Evolutionary conservation across 1,140 invertebrate species (phyloP), one percentile per base, ranked within the genome.

Genomic region (Monochamus saltuarius): DNA sequence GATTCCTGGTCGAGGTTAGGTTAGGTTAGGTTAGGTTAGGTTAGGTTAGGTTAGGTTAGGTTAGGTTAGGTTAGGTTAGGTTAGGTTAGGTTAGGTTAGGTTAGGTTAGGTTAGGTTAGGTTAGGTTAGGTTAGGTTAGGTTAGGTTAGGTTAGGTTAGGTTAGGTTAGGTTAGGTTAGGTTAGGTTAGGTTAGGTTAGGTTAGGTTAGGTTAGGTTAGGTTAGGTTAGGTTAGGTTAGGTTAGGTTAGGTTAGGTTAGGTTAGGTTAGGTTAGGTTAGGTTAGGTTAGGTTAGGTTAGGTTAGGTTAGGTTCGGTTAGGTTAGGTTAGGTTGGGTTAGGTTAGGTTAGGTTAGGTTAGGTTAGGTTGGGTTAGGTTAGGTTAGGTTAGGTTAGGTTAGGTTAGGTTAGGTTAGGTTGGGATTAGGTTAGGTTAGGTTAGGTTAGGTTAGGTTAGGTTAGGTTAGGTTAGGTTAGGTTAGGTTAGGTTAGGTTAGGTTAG

Each of bases 251-350:
- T n/a, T n/a, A n/a, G n/a, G n/a, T n/a, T n/a, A n/a, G n/a, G n/a
- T n/a, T n/a, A n/a, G n/a, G n/a, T n/a, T n/a, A n/a, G n/a, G n/a
- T n/a, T n/a, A n/a, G n/a, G n/a, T n/a, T n/a, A n/a, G n/a, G n/a
- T 47, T 47, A 57, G 42, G 42, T 45, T 45, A 45, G 42, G 42
- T 45, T 45, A 45, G 42, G 42, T 10, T 10, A 45, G 42, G 42
- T 45, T 45, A 14, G 42, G 42, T 45, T 45, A 14, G 42, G 42
- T n/a, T n/a, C n/a, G n/a, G 16, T 45, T 45, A 45, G 14, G 42
- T 45, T 45, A 45, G 42, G 34, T 29, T 51, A 51, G 17, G 9
- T 36, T 9, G 34, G 47, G 8, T 51, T 10, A 29, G 47, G 16
- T 45, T 11, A 14, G 42, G 9, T 45, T 11, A 14, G 42, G 9